Base-by-base conservation (phyloP, 2,888 invertebrate species). In the Chironomus tentans region DNA sequence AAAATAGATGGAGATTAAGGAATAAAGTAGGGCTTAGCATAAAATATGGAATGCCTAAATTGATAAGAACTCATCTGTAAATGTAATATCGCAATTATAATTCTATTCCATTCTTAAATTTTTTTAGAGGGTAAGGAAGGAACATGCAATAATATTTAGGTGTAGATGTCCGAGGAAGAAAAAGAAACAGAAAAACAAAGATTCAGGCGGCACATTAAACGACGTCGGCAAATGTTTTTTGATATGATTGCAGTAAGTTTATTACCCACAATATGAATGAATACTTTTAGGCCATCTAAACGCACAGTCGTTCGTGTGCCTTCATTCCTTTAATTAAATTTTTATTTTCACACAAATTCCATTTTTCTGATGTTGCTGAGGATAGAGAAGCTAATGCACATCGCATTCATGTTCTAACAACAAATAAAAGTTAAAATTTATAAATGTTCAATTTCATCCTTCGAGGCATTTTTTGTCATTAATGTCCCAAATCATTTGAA, bases 141-240 rank as follows among this genome's bases (percentile, higher is more conserved):
- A 38, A 38, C 38, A 65, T 21, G 65, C 24, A 65, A 65, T 65
- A 65, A 65, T 65, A 24, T 65, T 65, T 65, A 65, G 65, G 65
- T 65, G 24, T 65, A 21, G 65, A 65, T 65, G 21, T 56, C 38
- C 15, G 56, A 56, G n/a, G 7, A 56, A 2, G 50, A 15, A 15
- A n/a, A 50, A 56, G 15, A 56, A 56, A 56, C 18, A 56, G 18
- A 10, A 38, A 38, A 7, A 7, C 10, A 38, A 38, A 38, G 38
- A 38, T 56, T 56, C 18, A 22, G 24, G 65, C 65, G 65, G 65
- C 65, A 65, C 65, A 65, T 65, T 21, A 65, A 65, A 65, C 65
- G 7, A 65, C 18, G 65, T 65, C 65, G 65, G 65, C 65, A 65
- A 21, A 13, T 13, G 24, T 13, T 65, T 15, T 65, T 65, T 65